phyloP scores from a whole-genome alignment of 2,797 vertebrate genomes.

The Mus caroli region DNA sequence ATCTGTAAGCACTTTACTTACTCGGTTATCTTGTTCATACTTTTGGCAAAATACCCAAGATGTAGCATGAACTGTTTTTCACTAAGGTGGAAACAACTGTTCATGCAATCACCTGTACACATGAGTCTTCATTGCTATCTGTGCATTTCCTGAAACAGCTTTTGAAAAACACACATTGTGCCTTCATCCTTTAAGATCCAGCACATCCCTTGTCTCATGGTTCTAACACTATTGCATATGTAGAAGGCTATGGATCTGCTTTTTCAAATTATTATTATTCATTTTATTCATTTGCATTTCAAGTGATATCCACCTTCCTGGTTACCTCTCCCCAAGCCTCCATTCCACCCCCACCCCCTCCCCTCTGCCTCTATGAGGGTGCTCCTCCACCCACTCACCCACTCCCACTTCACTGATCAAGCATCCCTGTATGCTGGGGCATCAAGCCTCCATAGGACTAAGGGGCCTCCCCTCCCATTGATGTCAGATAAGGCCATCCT shows the following conservation, averaged over 20 bases:
- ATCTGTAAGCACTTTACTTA: background rate
- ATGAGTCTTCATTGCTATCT: background rate
- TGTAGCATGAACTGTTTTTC: background rate
- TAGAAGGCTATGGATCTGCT: background rate
- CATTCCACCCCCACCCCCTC: too few relatives aligned
- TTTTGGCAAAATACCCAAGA: background rate
- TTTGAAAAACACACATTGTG: background rate
- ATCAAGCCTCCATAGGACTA: background rate
- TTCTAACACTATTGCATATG: constrained; percentile 7
- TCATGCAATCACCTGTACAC: background rate
- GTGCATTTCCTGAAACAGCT: background rate
- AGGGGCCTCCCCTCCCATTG: background rate
- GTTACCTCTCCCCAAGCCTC: too few relatives aligned
- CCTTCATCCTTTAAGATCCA: background rate
- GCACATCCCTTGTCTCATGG: background rate
- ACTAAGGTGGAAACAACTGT: background rate
- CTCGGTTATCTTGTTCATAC: background rate
- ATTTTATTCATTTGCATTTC: background rate
- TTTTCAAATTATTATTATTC: background rate
- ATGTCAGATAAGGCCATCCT: background rate
- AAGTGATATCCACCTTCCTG: background rate
- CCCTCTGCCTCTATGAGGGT: too few relatives aligned
- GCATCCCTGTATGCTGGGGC: too few relatives aligned
- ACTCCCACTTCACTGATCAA: too few relatives aligned
- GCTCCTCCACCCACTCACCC: too few relatives aligned